Evolutionary conservation across 2,113 vertebrate species (phyloP), one percentile per base, ranked within the genome.

Genomic region (Eudyptes chrysolophus): DNA sequence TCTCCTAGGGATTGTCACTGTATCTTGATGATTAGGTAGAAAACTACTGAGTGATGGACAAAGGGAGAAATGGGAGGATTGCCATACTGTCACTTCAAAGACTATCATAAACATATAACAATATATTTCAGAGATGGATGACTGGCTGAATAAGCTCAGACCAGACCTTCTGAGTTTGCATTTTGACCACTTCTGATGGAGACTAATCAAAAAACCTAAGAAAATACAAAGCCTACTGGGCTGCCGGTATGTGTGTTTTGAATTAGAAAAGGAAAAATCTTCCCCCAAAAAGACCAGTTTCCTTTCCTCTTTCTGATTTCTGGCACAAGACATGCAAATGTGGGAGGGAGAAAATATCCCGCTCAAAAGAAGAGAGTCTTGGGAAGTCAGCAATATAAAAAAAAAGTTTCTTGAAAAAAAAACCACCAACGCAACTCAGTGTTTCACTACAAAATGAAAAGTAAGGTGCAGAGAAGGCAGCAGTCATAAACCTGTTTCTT

Each of bases 321-420:
- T 95, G 78, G 76, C 88, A 92, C 30, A 80, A 92, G 75, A 69
- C 54, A 74, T 93, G 75, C 54, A 94, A 88, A 89, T 95, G 17
- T 86, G 13, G 44, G 68, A 84, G 15, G 18, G n/a, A 89, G 5
- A 30, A 92, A 92, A 84, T 52, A 74, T 89, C 58, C 55, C 1
- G 6, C 58, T 86, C 60, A 44, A 51, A 92, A 89, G 76, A 71
- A 60, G 34, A 94, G 25, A 75, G n/a, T 71, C 26, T 68, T 86
- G 38, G 70, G 42, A 85, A 94, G 55, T 85, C 49, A 88, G 48
- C 44, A 78, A 40, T 57, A 71, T 29, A 57, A 44, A 79, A 71
- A 49, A 64, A 40, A 72, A n/a, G 6, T 34, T 38, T 90, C 3
- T 62, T 42, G 22, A 78, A 85, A 71, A 68, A 51, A 32, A 21